A percentile compares a stretch with the other conserved stretches of the same genome.
These are phyloP conservation scores for Steatornis caripensis DNA, from an alignment of 2,113 vertebrate species.

Conservation along the genomic window DNA sequence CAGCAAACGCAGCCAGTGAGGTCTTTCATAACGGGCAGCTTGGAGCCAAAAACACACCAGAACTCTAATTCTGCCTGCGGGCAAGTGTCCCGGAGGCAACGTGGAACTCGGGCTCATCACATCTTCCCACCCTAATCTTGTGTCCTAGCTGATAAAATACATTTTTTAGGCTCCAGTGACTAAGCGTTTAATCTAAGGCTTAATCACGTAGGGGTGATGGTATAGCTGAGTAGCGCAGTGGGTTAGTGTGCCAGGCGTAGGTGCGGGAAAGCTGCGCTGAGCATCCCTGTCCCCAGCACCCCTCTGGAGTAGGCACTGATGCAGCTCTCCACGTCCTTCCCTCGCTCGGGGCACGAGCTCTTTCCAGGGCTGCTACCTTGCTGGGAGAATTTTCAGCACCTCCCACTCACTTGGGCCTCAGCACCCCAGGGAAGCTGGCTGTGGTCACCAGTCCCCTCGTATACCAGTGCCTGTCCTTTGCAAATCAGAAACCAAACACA, in stretches of 20 bases:
- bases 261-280: not conserved
- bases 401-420: fast-evolving
- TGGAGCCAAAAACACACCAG: not conserved
- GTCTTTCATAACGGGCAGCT: not conserved
- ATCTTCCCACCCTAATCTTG: not conserved
- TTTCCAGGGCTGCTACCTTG: not conserved
- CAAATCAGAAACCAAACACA: not conserved
- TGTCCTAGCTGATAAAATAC: not conserved
- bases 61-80: not conserved
- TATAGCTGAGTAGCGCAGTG: not conserved
- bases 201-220: fast-evolving
- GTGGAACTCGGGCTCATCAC: not conserved
- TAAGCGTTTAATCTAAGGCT: not conserved
- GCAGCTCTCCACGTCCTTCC: not conserved
- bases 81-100: fast-evolving
- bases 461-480: not conserved
- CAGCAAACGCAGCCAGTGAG: not conserved
- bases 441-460: not conserved
- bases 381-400: not conserved
- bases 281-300: not conserved
- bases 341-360: fast-evolving
- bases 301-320: too few species aligned
- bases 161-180: not conserved
- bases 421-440: not conserved
- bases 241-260: not conserved